These are phyloP conservation scores for Leptodactylus fuscus DNA, from an alignment of 2,113 vertebrate species.

Conservation along the genomic window DNA sequence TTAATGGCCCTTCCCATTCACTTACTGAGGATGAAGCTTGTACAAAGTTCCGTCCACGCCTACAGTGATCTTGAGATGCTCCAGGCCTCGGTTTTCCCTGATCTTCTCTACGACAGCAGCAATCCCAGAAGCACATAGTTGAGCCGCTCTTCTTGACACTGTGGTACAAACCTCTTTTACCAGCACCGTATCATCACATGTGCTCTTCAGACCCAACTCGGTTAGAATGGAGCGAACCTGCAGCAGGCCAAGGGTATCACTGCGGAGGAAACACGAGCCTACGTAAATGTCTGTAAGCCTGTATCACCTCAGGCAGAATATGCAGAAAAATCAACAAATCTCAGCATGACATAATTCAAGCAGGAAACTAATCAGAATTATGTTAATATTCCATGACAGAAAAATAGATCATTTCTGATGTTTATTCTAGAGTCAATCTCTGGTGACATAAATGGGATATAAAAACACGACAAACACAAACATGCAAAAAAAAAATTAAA, in stretches of 20 bases:
- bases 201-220: conserved; percentile 68
- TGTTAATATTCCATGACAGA: background rate
- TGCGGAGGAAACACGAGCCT: conserved; percentile 49
- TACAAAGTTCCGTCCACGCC: conserved; percentile 80
- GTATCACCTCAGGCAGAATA: background rate
- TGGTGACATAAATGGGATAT: background rate
- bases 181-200: conserved; percentile 69
- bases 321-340: background rate
- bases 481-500: too few relatives aligned
- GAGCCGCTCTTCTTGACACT: conserved; percentile 72
- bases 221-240: conserved; percentile 69
- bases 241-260: conserved; percentile 69
- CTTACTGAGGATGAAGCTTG: conserved; percentile 78
- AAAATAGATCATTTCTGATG: background rate
- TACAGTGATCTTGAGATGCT: conserved; percentile 65
- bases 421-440: background rate
- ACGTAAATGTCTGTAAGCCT: background rate
- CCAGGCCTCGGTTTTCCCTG: conserved; percentile 69
- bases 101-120: conserved; percentile 80
- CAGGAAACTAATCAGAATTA: background rate
- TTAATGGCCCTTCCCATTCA: background rate
- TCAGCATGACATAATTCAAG: background rate
- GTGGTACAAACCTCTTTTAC: conserved; percentile 75
- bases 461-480: background rate
- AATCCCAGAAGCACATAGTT: conserved; percentile 74